Percentiles rank a stretch among this genome's conserved stretches.
Conservation (phyloP, 2,113 vertebrate genomes). For the Pao palembangensis region DNA sequence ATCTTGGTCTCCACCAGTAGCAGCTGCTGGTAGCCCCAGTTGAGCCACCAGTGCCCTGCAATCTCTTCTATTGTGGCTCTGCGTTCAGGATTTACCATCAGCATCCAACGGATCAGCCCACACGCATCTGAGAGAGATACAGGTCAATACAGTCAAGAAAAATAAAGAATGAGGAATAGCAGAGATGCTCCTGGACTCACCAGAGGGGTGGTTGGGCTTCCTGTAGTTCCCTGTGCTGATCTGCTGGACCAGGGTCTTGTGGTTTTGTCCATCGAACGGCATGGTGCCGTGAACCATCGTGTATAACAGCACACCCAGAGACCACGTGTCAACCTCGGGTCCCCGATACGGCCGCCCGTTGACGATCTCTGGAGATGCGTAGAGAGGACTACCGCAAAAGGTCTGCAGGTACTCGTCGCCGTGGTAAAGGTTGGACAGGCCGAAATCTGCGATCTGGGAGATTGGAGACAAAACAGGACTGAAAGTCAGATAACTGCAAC, state of each 20-base stretch:
- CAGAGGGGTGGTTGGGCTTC: constrained; percentile 85
- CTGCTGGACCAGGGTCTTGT: constrained; percentile 87
- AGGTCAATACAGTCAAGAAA: neutral
- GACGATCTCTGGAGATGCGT: constrained; percentile 94
- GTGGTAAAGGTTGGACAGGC: constrained; percentile 90
- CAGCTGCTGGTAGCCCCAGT: constrained; percentile 86
- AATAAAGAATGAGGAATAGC: too few species aligned
- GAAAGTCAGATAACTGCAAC: neutral
- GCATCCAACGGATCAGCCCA: constrained; percentile 95
- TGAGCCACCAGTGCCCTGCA: constrained; percentile 96
- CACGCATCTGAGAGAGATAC: constrained; percentile 83
- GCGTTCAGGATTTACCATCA: constrained; percentile 95
- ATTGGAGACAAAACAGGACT: neutral
- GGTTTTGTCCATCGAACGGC: constrained; percentile 91
- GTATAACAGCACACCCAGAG: constrained; percentile 91
- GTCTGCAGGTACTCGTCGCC: constrained; percentile 89
- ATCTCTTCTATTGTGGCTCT: constrained; percentile 94
- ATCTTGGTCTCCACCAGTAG: constrained; percentile 74
- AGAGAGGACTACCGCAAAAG: constrained; percentile 92
- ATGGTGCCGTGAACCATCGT: constrained; percentile 91
- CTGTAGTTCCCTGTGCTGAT: constrained; percentile 88
- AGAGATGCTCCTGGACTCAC: constrained; percentile 57
- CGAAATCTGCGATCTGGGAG: constrained; percentile 92
- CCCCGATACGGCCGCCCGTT: constrained; percentile 91
- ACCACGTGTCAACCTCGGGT: constrained; percentile 95